A percentile compares a stretch with the other conserved stretches of the same genome.
These are phyloP conservation scores for Andrena chrysosceles DNA, from an alignment of 2,888 invertebrate species.

Conservation along the genomic window DNA sequence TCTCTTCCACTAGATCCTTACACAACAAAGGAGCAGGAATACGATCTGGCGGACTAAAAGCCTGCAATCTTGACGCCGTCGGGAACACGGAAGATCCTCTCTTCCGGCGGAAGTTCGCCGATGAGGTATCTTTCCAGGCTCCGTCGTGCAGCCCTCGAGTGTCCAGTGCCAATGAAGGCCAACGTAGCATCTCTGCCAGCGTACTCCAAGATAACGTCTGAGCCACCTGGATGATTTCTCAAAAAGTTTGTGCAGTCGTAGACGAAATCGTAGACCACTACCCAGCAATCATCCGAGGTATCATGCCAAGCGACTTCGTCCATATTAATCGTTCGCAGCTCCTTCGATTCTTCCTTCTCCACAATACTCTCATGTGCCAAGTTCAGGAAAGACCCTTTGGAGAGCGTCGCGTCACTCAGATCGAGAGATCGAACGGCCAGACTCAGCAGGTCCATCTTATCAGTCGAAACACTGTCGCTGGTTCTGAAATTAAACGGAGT, in stretches of 20 bases:
- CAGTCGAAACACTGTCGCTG: background rate
- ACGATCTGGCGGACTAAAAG: slow-evolving; percentile 5
- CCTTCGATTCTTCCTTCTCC: slow-evolving; percentile 29
- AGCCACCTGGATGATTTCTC: slow-evolving; percentile 93
- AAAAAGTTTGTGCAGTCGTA: slow-evolving; percentile 93
- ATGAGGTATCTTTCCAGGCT: slow-evolving; percentile 90
- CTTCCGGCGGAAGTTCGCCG: slow-evolving; percentile 90
- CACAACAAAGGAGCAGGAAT: background rate
- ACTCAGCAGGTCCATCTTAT: slow-evolving; percentile 53
- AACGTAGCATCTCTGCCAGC: slow-evolving; percentile 94
- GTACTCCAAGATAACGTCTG: slow-evolving; percentile 92
- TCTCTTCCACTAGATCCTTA: background rate
- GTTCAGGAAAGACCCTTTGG: background rate
- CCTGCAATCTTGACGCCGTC: slow-evolving; percentile 86
- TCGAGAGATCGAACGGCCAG: slow-evolving; percentile 29
- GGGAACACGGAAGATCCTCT: slow-evolving; percentile 90
- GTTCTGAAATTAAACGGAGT: slow-evolving; percentile 5
- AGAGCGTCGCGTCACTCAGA: slow-evolving; percentile 11
- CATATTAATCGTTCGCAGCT: slow-evolving; percentile 87
- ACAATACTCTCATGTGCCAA: background rate
- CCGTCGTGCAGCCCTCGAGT: slow-evolving; percentile 88
- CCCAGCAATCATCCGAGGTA: slow-evolving; percentile 91
- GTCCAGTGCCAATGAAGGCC: slow-evolving; percentile 93
- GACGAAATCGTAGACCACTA: slow-evolving; percentile 94
- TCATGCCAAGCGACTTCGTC: slow-evolving; percentile 93